Evolutionary conservation across 2,797 vertebrate species (phyloP).

Genomic region (Sylvilagus floridanus): DNA sequence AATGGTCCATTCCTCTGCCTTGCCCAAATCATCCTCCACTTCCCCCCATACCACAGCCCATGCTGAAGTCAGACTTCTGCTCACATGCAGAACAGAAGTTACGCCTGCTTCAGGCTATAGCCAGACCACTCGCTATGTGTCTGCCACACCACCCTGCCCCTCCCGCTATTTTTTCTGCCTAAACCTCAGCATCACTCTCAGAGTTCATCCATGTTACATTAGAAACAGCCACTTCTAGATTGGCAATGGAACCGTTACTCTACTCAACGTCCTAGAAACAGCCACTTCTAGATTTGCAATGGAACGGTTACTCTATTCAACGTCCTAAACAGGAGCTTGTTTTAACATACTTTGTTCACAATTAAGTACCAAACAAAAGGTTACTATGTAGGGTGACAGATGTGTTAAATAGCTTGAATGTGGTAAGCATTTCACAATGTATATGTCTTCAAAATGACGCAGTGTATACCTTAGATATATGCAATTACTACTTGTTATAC

Average conservation of each 20-base stretch:
- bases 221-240: neutral
- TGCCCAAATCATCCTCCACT: neutral
- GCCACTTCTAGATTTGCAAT: neutral
- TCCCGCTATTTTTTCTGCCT: neutral
- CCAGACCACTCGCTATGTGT: neutral
- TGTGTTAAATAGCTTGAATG: too few relatives aligned
- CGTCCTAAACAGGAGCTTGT: neutral
- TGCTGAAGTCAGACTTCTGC: too few relatives aligned
- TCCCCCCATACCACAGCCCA: too few relatives aligned
- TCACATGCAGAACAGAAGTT: too few relatives aligned
- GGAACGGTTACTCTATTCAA: neutral
- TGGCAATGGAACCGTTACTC: neutral
- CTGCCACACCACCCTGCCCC: neutral
- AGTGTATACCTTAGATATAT: neutral
- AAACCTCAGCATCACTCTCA: neutral
- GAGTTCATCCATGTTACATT: neutral
- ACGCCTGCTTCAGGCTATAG: too few relatives aligned
- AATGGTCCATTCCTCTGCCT: neutral
- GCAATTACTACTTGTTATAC: neutral
- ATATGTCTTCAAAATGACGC: neutral
- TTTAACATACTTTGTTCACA: neutral
- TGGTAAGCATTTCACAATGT: too few relatives aligned
- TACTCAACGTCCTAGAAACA: neutral
- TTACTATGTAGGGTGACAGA: too few relatives aligned
- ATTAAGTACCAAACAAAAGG: neutral